Percentiles rank a stretch among this genome's conserved stretches.
These are phyloP conservation scores for Helicorthomorpha holstii DNA, from an alignment of 1,140 invertebrate species.

Conservation along the genomic window DNA sequence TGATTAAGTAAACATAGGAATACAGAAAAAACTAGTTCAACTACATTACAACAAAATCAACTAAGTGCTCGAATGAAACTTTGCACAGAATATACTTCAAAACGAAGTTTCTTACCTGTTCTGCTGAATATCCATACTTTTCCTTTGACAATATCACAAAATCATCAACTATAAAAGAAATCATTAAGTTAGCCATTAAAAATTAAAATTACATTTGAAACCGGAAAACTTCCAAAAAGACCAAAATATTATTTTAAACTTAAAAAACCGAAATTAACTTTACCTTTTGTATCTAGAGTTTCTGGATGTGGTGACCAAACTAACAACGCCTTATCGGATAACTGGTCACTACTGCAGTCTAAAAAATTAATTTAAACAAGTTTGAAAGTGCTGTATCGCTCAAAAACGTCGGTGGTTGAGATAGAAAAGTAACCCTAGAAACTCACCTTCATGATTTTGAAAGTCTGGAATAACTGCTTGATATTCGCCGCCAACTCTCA, in stretches of 20 bases:
- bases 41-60: too few species aligned
- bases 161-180: slow-evolving; percentile 56
- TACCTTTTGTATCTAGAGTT: slow-evolving; percentile 70
- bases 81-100: too few species aligned
- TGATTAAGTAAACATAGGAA: too few species aligned
- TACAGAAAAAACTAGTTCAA: too few species aligned
- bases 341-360: slow-evolving; percentile 27
- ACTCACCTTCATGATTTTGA: slow-evolving; percentile 36
- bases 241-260: too few species aligned
- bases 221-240: too few species aligned
- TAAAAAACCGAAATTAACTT: too few species aligned
- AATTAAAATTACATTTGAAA: too few species aligned
- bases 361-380: slow-evolving; percentile 12
- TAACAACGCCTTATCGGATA: slow-evolving; percentile 67
- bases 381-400: neutral
- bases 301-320: slow-evolving; percentile 87
- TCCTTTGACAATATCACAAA: slow-evolving; percentile 90
- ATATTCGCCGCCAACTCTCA: slow-evolving; percentile 81
- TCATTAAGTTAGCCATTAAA: neutral
- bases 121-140: slow-evolving; percentile 93
- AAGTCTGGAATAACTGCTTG: slow-evolving; percentile 76
- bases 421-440: slow-evolving; percentile 5
- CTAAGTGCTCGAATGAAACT: too few species aligned
- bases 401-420: neutral
- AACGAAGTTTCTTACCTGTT: too few species aligned